These are phyloP conservation scores for Crotalus horridus DNA, from an alignment of 2,113 vertebrate genomes.

Conservation along the genomic window DNA sequence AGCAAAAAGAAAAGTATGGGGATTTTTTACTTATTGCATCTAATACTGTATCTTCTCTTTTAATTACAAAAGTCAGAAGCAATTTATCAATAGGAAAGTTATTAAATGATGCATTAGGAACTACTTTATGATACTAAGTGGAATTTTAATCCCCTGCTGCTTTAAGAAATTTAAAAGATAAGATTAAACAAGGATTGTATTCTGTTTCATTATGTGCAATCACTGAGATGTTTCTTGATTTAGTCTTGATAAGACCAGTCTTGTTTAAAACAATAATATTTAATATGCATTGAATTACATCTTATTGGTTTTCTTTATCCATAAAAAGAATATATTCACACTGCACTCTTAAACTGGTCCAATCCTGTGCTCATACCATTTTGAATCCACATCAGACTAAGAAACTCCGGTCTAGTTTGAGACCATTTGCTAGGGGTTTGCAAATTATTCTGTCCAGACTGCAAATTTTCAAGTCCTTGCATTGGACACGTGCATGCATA, in stretches of 20 bases:
- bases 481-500: background rate
- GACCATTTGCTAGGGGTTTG: background rate
- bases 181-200: background rate
- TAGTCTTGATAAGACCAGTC: background rate
- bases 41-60: conserved; percentile 51
- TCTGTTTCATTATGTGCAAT: conserved; percentile 30
- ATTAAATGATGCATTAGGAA: conserved; percentile 55
- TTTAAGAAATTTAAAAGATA: conserved; percentile 31
- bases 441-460: background rate
- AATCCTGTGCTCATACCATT: background rate
- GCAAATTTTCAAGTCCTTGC: background rate
- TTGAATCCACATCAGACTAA: background rate
- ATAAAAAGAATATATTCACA: background rate
- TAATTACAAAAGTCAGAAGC: conserved; percentile 57
- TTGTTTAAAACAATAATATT: background rate
- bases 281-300: background rate
- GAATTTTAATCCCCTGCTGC: conserved; percentile 31
- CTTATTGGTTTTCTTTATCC: background rate
- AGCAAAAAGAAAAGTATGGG: conserved; percentile 4
- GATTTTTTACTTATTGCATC: conserved; percentile 44
- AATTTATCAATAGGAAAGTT: conserved; percentile 59
- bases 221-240: background rate
- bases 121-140: conserved; percentile 42
- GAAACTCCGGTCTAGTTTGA: background rate
- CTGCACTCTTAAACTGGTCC: background rate